Base-by-base conservation (phyloP, 2,888 invertebrate species). In the Stramonita haemastoma region DNA sequence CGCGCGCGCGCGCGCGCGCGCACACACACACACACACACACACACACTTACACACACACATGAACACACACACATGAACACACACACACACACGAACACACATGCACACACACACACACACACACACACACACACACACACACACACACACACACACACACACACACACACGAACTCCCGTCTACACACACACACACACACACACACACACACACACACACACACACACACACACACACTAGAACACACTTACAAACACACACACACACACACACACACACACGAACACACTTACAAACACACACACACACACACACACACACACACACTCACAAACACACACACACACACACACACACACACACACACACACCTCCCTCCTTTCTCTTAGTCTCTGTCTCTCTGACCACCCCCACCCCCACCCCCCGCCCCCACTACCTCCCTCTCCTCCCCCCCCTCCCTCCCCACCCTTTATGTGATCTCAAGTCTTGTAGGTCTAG, bases 41-140 rank as follows among this genome's bases (percentile, higher is more conserved):
- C 32, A 79, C 32, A 79, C 79, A 32, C 32, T 32, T 8, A 79
- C 79, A 79, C 79, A 79, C 79, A 13, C 77, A 79, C 77, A 73
- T 32, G 32, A 29, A 79, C 77, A 79, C 77, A 79, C 77, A 79
- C 77, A 79, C 77, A 79, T 32, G 22, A 29, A 79, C 77, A 26
- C 77, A 79, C 77, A 79, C 77, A 79, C 77, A 79, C 77, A 79
- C 77, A 29, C 77, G 26, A 13, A 79, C 77, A 79, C 77, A 79
- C 77, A 79, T 32, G 26, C 77, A 79, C 77, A 79, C 77, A 79
- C 77, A 79, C 32, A 73, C 77, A 32, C 77, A 79, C 77, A 32
- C 32, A 32, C 77, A 32, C 77, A 32, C 77, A 32, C 77, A 32
- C 77, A 32, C 32, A 32, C 77, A 32, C 77, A 32, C 77, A 11